Evolutionary conservation across 2,113 vertebrate genomes (phyloP).

Genomic region (Chroicocephalus ridibundus): DNA sequence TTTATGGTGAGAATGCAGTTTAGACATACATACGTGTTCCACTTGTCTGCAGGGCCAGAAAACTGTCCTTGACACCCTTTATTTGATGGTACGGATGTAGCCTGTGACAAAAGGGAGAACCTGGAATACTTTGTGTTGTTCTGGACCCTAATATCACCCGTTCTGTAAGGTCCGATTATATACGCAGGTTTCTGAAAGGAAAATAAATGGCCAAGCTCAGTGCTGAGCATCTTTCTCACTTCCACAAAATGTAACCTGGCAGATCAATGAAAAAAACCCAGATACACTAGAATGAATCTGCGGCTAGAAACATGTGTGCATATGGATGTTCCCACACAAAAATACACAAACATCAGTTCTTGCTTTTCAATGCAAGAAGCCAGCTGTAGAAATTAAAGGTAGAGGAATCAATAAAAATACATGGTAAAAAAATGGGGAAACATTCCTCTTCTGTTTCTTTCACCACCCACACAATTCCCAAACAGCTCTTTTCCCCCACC

Average conservation of each 20-base stretch:
- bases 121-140: not conserved
- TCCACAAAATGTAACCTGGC: not conserved
- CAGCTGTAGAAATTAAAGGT: not conserved
- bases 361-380: not conserved
- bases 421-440: not conserved
- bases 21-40: not conserved
- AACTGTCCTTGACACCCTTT: not conserved
- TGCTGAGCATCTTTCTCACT: not conserved
- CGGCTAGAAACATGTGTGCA: not conserved
- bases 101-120: not conserved
- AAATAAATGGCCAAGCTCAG: not conserved
- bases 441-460: not conserved
- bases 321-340: not conserved
- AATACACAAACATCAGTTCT: not conserved
- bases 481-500: not conserved
- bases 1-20: not conserved
- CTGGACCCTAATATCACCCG: not conserved
- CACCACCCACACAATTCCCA: constrained; percentile 15
- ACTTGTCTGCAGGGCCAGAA: not conserved
- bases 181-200: not conserved
- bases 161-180: not conserved
- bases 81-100: not conserved
- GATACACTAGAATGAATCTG: not conserved
- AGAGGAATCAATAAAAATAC: not conserved
- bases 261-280: not conserved